phyloP scores from a whole-genome alignment of 64 coral and sea anemone genomes.

The Porites australiensis region DNA sequence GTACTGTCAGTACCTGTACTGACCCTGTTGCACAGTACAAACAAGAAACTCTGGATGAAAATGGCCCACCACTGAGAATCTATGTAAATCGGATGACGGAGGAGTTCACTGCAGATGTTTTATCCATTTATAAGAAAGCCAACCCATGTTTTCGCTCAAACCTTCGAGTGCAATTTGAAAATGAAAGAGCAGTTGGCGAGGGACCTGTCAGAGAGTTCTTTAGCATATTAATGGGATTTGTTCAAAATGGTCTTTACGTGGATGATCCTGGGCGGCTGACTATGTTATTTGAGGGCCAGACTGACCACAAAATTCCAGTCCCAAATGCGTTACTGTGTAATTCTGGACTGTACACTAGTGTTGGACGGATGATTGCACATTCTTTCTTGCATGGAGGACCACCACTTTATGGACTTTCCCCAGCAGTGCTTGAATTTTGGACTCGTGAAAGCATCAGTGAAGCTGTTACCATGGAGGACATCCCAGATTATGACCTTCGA shows the following conservation, averaged over 20 bases:
- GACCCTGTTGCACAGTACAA: constrained; percentile 27
- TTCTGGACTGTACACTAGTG: constrained; percentile 30
- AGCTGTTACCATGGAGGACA: constrained; percentile 35
- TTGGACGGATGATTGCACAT: constrained; percentile 62
- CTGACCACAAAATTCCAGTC: constrained; percentile 55
- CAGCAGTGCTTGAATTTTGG: constrained; percentile 45
- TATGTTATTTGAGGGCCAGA: constrained; percentile 36
- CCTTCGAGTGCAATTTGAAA: constrained; percentile 44
- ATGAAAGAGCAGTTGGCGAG: constrained; percentile 58
- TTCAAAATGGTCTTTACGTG: constrained; percentile 42
- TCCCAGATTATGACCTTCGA: constrained; percentile 40
- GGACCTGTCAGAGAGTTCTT: constrained; percentile 53
- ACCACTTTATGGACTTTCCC: constrained; percentile 48
- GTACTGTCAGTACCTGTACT: background rate
- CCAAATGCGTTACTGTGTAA: constrained; percentile 41
- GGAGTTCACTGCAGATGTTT: constrained; percentile 64
- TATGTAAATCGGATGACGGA: constrained; percentile 48
- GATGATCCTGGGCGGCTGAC: constrained; percentile 17
- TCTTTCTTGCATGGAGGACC: constrained; percentile 50
- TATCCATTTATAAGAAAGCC: constrained; percentile 60
- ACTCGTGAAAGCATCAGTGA: constrained; percentile 30
- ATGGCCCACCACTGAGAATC: constrained; percentile 46
- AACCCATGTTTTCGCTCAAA: constrained; percentile 18
- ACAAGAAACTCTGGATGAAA: constrained; percentile 19
- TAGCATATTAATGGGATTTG: constrained; percentile 53